These are phyloP conservation scores for Pocota personata DNA, from an alignment of 2,888 invertebrate species.

Conservation along the genomic window DNA sequence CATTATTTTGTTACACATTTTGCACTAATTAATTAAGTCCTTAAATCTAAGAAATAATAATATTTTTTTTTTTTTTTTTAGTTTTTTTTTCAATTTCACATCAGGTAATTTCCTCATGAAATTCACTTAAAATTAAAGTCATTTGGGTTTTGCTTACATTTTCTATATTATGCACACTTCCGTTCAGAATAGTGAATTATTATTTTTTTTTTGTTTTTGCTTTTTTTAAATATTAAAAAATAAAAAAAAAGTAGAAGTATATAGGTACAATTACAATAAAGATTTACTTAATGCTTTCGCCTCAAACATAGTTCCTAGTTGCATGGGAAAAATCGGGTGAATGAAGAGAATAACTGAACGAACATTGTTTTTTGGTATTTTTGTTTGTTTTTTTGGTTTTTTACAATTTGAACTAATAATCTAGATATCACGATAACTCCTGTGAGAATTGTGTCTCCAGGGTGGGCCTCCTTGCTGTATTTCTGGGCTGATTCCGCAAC, in stretches of 20 bases:
- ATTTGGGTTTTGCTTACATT: slow-evolving; percentile 51
- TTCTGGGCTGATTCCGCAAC: slow-evolving; percentile 81
- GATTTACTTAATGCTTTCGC: slow-evolving; percentile 27
- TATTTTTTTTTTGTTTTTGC: slow-evolving; percentile 7
- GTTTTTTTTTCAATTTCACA: neutral
- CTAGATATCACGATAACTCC: slow-evolving; percentile 84
- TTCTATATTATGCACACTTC: slow-evolving; percentile 47
- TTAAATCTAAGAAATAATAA: slow-evolving; percentile 38
- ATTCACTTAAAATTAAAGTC: slow-evolving; percentile 50
- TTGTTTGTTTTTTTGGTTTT: slow-evolving; percentile 45
- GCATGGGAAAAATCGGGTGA: slow-evolving; percentile 29
- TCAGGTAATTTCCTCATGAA: slow-evolving; percentile 34
- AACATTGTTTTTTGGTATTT: slow-evolving; percentile 18
- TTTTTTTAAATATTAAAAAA: slow-evolving; percentile 30
- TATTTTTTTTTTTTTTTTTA: neutral
- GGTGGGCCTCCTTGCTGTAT: slow-evolving; percentile 82
- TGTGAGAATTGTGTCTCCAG: slow-evolving; percentile 83
- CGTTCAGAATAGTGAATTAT: slow-evolving; percentile 52
- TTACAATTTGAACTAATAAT: slow-evolving; percentile 79
- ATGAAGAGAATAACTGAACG: slow-evolving; percentile 50
- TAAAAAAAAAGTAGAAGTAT: slow-evolving; percentile 35
- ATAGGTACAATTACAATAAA: slow-evolving; percentile 55
- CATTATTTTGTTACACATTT: slow-evolving; percentile 24
- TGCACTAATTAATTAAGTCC: slow-evolving; percentile 45
- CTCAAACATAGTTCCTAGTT: slow-evolving; percentile 44